These are phyloP conservation scores for Ardeotis arabs DNA, from an alignment of 2,113 vertebrate species.

Conservation along the genomic window DNA sequence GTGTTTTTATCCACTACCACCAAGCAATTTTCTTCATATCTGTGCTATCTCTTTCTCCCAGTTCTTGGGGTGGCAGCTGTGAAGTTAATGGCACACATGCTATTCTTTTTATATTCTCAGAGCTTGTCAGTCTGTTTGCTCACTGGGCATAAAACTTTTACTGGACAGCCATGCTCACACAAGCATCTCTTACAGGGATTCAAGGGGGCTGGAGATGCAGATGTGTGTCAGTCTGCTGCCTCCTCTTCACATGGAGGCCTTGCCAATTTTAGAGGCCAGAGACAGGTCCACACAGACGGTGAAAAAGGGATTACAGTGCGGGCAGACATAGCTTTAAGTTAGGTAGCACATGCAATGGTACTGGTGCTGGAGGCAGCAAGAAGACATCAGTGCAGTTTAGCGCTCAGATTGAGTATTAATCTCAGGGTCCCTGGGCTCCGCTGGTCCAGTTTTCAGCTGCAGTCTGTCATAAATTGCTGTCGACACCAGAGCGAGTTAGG, in stretches of 20 bases:
- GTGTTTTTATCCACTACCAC: neutral
- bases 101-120: neutral
- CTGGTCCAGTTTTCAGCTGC: constrained; percentile 22
- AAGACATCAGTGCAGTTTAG: neutral
- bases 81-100: neutral
- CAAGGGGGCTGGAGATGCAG: neutral
- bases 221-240: neutral
- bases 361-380: constrained; percentile 23
- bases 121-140: neutral
- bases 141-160: neutral
- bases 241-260: neutral
- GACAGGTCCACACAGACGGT: neutral
- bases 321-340: neutral
- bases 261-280: neutral
- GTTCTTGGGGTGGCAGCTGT: neutral
- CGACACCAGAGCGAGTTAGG: constrained; percentile 8
- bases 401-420: neutral
- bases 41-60: neutral
- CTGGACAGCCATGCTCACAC: neutral
- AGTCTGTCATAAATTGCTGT: constrained; percentile 34
- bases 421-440: neutral
- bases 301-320: neutral
- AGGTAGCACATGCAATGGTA: neutral
- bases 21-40: neutral
- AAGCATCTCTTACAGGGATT: neutral